Percentiles rank a stretch among this genome's conserved stretches.
phyloP scores from a whole-genome alignment of 2,888 invertebrate species.

The Dendrolimus pini region DNA sequence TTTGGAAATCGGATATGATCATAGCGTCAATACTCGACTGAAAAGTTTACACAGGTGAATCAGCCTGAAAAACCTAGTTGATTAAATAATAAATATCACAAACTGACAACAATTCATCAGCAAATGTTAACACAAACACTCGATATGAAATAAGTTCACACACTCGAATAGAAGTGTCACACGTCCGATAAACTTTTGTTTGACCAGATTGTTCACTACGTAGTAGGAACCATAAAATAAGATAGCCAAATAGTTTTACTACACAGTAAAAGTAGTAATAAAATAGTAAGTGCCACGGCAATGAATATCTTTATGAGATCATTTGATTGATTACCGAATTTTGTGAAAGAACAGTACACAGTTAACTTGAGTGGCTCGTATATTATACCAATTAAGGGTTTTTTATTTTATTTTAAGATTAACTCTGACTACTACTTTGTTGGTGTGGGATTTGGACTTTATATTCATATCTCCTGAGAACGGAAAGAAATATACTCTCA shows the following conservation, averaged over 20 bases:
- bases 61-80: no score
- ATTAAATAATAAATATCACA: no score
- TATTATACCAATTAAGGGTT: no score
- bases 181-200: slow-evolving; percentile 51
- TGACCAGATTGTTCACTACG: slow-evolving; percentile 38
- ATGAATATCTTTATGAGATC: slow-evolving; percentile 63
- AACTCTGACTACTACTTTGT: no score
- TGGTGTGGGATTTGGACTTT: no score
- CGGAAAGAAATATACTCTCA: no score
- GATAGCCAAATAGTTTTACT: slow-evolving; percentile 66
- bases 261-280: slow-evolving; percentile 60
- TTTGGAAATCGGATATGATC: no score
- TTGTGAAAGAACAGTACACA: slow-evolving; percentile 26
- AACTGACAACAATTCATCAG: no score
- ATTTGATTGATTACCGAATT: slow-evolving; percentile 62
- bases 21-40: no score
- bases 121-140: background rate
- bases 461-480: no score
- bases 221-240: slow-evolving; percentile 58
- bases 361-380: slow-evolving; percentile 6
- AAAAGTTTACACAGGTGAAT: no score
- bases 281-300: slow-evolving; percentile 54
- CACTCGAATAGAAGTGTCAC: slow-evolving; percentile 22
- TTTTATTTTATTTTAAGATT: no score
- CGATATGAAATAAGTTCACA: background rate